Evolutionary conservation across 1,140 invertebrate species (phyloP), one percentile per base, ranked within the genome.

Genomic region (Drosophila ficusphila): DNA sequence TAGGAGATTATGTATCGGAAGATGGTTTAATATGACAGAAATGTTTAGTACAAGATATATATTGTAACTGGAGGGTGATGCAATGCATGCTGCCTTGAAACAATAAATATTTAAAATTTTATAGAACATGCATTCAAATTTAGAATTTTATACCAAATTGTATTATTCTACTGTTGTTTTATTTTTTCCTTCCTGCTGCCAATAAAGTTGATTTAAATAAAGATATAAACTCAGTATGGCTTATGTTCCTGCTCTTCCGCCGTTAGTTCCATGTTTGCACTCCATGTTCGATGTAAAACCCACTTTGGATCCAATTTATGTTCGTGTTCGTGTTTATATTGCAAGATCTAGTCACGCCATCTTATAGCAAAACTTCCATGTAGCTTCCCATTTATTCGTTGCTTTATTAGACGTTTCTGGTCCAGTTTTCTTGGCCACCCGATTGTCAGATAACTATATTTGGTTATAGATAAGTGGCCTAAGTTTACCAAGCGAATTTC

Each of bases 311-410:
- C 23, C 41, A 34, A 64, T 64, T 64, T 12, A 41, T 64, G 62
- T 65, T 67, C 58, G 58, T 57, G 41, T 47, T 64, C 18, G 33
- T 67, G 52, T 52, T 67, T 64, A 27, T 19, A 42, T 51, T 65
- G 62, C 44, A 16, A 42, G 4, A 67, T 65, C 33, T 67, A 27
- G 60, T 67, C 62, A 67, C 62, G 62, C 62, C 60, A 67, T 67
- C 44, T 33, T 5, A 41, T 9, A 19, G 62, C 27, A 36, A 58
- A n/a, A 61, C 36, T 64, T 36, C 19, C 27, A 58, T 44, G 19
- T 25, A 4, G 12, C 14, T 34, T 11, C 16, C 14, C 25, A 16
- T 46, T 60, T n/a, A n/a, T 65, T 47, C 29, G 38, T 48, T 23
- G 41, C 61, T 14, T 62, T 64, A 38, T 48, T 60, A 29, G 9